Base-by-base conservation (phyloP, 2,888 invertebrate genomes). In the Dioctria rufipes region DNA sequence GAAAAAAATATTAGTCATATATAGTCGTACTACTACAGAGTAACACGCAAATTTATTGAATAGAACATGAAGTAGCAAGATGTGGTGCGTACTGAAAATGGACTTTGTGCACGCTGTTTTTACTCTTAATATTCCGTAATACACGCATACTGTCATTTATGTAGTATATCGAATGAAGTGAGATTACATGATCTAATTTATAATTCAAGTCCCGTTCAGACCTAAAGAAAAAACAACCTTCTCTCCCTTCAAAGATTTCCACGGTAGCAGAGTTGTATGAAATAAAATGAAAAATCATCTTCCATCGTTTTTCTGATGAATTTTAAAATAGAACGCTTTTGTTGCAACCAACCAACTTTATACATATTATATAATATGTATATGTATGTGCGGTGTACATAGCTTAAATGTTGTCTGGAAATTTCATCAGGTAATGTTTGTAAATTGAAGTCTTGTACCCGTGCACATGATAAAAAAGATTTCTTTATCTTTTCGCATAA, bases 231-330 rank as follows among this genome's bases (percentile, higher is more conserved):
- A 73, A 13, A 25, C 25, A 25, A 25, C 25, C 42, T 11, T 42
- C 42, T 73, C 25, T 58, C 42, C 73, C 73, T 73, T 58, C 73
- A 73, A 25, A 73, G 73, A 73, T 60, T 60, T 73, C 58, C 11
- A 42, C 73, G 73, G 25, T 25, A 73, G 60, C 42, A n/a, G 73
- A 40, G 40, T 73, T 73, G 25, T 25, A 73, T 73, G 73, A 73
- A 73, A 73, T 73, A 73, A 73, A 73, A 73, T 73, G 73, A 73
- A 73, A 73, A 73, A 73, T 73, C 73, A 73, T 73, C 42, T 61
- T 58, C 60, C 60, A 58, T 60, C 73, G 73, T 40, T 73, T 73
- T 73, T 60, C 60, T 73, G 73, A 73, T 73, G 73, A 73, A 73
- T 73, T 73, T 73, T 73, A 73, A 73, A 73, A 60, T 60, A 73